phyloP scores from a whole-genome alignment of 2,888 invertebrate species.

The Schrankia costaestrigalis region DNA sequence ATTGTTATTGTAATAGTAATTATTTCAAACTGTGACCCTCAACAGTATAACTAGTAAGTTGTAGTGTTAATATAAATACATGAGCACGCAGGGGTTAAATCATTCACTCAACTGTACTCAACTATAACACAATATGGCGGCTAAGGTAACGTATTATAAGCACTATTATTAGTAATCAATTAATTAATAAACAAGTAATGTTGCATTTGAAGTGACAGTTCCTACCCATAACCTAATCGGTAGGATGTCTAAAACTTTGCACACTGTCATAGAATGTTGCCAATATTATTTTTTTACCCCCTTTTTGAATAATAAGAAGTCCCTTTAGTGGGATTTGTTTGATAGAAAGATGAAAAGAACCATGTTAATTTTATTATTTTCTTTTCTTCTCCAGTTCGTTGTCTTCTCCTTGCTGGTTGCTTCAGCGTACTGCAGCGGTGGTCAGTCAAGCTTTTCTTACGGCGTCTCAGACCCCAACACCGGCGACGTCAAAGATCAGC shows the following conservation, averaged over 20 bases:
- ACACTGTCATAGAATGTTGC: no score
- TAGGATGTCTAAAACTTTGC: no score
- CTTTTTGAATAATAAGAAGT: no score
- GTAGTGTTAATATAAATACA: slow-evolving; percentile 58
- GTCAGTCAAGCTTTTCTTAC: slow-evolving; percentile 59
- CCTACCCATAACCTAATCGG: no score
- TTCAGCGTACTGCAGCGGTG: slow-evolving; percentile 43
- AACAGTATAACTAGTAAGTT: slow-evolving; percentile 46
- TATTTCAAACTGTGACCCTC: slow-evolving; percentile 56
- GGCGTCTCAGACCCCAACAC: slow-evolving; percentile 62
- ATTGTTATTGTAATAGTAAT: slow-evolving; percentile 41
- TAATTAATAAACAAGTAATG: background rate
- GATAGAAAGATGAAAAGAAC: no score
- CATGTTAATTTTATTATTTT: background rate
- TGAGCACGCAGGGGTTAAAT: slow-evolving; percentile 37
- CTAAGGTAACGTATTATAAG: slow-evolving; percentile 62
- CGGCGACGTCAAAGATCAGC: slow-evolving; percentile 68
- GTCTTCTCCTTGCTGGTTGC: slow-evolving; percentile 48
- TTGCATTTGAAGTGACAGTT: no score
- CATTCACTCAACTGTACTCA: slow-evolving; percentile 49
- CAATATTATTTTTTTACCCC: no score
- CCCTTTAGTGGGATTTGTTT: no score
- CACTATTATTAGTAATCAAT: background rate
- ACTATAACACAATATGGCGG: slow-evolving; percentile 48
- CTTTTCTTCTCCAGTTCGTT: slow-evolving; percentile 54